Conservation (phyloP, 2,797 vertebrate genomes). For the Octomys mimax region DNA sequence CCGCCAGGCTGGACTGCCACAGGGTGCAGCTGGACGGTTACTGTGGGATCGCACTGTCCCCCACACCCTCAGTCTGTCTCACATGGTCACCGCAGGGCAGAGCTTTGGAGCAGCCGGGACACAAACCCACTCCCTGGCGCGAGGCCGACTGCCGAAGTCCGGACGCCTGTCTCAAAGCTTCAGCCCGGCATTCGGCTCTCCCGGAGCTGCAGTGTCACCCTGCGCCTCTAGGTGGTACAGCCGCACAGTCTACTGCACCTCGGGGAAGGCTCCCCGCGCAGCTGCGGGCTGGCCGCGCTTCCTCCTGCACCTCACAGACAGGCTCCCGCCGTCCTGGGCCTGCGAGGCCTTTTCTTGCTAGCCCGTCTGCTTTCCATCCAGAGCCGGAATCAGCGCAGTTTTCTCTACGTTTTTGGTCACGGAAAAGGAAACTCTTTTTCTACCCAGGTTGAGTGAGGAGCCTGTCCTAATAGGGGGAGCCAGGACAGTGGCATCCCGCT, state of each 20-base stretch:
- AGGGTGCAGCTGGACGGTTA: not conserved
- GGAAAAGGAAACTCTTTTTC: not conserved
- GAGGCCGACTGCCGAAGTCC: not conserved
- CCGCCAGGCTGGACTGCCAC: not conserved
- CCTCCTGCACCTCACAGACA: not conserved
- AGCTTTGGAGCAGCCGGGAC: not conserved
- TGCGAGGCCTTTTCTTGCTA: not conserved
- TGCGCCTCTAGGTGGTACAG: conserved; percentile 76
- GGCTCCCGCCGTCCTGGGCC: not conserved
- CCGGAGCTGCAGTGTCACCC: conserved; percentile 42
- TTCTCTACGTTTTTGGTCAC: not conserved
- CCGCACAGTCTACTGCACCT: conserved; percentile 17
- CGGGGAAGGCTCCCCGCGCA: not conserved
- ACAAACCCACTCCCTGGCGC: not conserved
- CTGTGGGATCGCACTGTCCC: not conserved
- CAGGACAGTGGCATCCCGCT: too few species aligned
- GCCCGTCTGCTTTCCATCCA: not conserved
- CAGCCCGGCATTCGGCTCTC: fast-evolving
- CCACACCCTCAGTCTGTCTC: not conserved
- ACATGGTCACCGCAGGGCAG: not conserved
- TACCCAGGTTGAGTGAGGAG: not conserved
- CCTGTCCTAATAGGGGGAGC: not conserved
- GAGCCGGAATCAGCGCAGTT: not conserved
- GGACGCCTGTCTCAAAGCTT: not conserved
- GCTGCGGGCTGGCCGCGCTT: fast-evolving